Percentiles rank a stretch among this genome's conserved stretches.
phyloP scores from a whole-genome alignment of 2,113 vertebrate species.

The Myocastor coypus region DNA sequence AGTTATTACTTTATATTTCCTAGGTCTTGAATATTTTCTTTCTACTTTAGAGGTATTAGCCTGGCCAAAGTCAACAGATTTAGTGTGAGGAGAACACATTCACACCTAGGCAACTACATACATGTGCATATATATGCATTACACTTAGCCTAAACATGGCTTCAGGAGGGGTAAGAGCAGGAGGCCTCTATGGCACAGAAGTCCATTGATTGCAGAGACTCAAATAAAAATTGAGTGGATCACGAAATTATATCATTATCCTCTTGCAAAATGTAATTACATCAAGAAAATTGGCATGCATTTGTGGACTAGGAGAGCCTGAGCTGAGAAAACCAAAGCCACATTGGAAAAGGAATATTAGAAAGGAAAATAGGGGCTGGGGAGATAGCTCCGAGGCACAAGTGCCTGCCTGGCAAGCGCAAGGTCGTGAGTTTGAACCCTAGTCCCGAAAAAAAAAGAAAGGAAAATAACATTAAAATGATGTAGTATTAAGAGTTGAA shows the following conservation, averaged over 20 bases:
- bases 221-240: not conserved
- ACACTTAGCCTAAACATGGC: not conserved
- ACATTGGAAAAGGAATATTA: not conserved
- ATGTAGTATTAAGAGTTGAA: too few relatives aligned
- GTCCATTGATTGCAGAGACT: not conserved
- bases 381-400: too few relatives aligned
- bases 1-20: not conserved
- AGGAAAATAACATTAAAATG: too few relatives aligned
- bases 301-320: not conserved
- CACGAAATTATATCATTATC: not conserved
- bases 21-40: slow-evolving; percentile 15
- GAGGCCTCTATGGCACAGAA: accelerated
- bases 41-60: not conserved
- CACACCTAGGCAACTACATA: not conserved
- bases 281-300: not conserved
- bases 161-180: not conserved
- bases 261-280: not conserved
- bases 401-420: too few relatives aligned
- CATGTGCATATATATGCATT: not conserved
- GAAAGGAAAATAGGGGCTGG: not conserved
- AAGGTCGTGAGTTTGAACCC: too few relatives aligned
- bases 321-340: not conserved
- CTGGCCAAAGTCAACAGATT: not conserved
- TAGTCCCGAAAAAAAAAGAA: too few relatives aligned
- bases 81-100: not conserved